These are phyloP conservation scores for Agapornis canus DNA, from an alignment of 2,797 vertebrate species.

Conservation along the genomic window DNA sequence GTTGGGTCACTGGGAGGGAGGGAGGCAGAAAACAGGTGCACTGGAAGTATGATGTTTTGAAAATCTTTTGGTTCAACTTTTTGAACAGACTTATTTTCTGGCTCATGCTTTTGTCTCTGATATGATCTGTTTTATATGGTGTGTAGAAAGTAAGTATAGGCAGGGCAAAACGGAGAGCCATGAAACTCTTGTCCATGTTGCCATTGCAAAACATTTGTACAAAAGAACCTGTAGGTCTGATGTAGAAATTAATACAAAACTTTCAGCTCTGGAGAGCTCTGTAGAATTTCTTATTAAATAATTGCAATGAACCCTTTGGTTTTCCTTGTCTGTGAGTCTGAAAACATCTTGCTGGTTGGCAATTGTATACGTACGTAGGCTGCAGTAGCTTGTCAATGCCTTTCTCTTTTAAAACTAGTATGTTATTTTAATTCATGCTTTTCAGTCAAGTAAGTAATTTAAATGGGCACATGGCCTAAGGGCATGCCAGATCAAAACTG, in stretches of 20 bases:
- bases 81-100: neutral
- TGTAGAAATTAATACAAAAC: neutral
- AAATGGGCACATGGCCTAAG: conserved; percentile 12
- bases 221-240: neutral
- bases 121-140: neutral
- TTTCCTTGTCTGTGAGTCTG: neutral
- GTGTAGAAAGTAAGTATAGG: fast-evolving
- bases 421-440: neutral
- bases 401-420: neutral
- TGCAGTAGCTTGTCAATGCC: neutral
- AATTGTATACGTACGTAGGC: neutral
- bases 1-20: neutral
- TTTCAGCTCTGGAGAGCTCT: neutral
- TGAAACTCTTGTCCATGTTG: neutral
- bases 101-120: neutral
- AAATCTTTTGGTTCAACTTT: neutral
- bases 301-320: neutral
- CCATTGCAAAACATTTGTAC: neutral
- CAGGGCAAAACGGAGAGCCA: neutral
- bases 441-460: conserved; percentile 32
- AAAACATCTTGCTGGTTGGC: neutral
- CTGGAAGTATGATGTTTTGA: neutral
- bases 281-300: neutral
- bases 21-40: neutral
- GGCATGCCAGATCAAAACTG: conserved; percentile 18